Conservation (phyloP, 2,888 invertebrate species). For the Hoplodrina ambigua region DNA sequence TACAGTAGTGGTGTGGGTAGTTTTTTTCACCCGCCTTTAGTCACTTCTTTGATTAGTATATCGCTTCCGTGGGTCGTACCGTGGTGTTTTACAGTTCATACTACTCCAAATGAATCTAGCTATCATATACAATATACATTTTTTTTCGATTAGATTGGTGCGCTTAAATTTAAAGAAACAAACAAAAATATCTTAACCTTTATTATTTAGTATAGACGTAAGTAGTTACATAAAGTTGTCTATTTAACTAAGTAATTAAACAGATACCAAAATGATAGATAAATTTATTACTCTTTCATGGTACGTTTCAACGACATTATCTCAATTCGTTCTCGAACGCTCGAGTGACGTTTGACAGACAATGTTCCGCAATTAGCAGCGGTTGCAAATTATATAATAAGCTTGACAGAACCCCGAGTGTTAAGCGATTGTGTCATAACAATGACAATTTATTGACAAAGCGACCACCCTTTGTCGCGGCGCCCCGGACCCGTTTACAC, state of each 20-base stretch:
- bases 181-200: no score
- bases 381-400: conserved; percentile 70
- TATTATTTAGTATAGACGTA: no score
- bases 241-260: conserved; percentile 35
- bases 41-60: no score
- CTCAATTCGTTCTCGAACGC: conserved; percentile 51
- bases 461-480: conserved; percentile 72
- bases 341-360: conserved; percentile 50
- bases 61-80: no score
- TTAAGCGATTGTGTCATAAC: conserved; percentile 79
- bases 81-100: no score
- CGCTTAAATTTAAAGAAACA: no score
- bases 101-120: no score
- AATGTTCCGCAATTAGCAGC: conserved; percentile 66
- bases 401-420: conserved; percentile 63
- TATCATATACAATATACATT: no score
- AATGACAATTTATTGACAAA: conserved; percentile 82
- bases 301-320: conserved; percentile 41
- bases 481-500: conserved; percentile 73
- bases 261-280: conserved; percentile 28
- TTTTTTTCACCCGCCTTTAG: no score
- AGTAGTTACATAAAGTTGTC: conserved; percentile 3
- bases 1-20: no score
- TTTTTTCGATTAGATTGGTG: no score
- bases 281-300: conserved; percentile 25